Evolutionary conservation across 2,797 vertebrate genomes (phyloP), one percentile per base, ranked within the genome.

Genomic region (Vespertilio murinus): DNA sequence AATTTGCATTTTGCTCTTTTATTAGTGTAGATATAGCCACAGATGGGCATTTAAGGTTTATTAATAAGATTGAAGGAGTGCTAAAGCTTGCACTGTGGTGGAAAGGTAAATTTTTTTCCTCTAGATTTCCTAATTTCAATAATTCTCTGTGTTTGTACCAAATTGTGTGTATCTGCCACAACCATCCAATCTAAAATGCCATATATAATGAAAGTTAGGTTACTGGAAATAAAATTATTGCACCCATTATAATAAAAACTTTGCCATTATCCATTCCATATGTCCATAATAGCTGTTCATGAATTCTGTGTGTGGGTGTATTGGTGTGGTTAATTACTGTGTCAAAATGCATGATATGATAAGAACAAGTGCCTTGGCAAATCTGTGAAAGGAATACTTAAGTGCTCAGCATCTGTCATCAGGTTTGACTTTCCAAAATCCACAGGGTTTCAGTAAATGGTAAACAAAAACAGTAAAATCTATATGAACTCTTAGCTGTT

Each of bases 301-400:
- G 83, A 86, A 91, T 94, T 93, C 40, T 35, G 12, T 82, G 49
- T 92, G 45, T 85, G 64, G 86, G 30, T 78, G 33, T 96, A 89
- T 90, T 47, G 38, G 38, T 88, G 45, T 93, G 69, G 93, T 70
- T 94, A 96, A 95, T 95, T 90, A 84, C 73, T 84, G 28, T 85
- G 90, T 91, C 84, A 90, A 95, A 93, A 95, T 90, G 67, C 52
- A 64, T 86, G 67, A 25, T 92, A 95, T 94, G 83, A 90, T 85
- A 88, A 91, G 81, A 81, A 79, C 64, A 71, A 80, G 91, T 94
- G 80, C 87, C 74, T 95, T 81, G 88, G 92, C 71, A 95, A 92
- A 91, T 97, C 75, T 96, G 78, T 94, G 95, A 85, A 95, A 95
- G 38, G 89, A 94, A 96, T 96, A 80, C 45, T 23, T 94, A 94